Evolutionary conservation across 64 coral and sea anemone genomes (phyloP), one percentile per base, ranked within the genome.

Genomic region (Montipora efflorescens): DNA sequence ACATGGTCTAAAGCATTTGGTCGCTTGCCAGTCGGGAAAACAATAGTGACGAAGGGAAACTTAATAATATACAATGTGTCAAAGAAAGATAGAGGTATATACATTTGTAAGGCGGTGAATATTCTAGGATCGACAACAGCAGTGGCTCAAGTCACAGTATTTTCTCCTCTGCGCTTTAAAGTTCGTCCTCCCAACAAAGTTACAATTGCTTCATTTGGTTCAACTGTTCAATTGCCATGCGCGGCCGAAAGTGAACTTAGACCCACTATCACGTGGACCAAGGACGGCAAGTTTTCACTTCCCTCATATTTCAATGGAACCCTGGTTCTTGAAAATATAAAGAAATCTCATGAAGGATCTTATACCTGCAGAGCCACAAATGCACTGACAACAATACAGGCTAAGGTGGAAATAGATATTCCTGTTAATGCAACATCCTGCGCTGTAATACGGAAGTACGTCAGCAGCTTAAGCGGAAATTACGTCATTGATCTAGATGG

Each of bases 51-150:
- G 0, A 2, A 64, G 61, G 61, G 61, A 64, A 64, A 64, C 3
- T 15, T 64, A 14, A 67, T 15, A 9, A 9, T 93, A 8, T 3
- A 18, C 10, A 88, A 79, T 2, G 10, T 87, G 11, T 8, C 59
- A 16, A 87, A 49, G n/a, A 23, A 7, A 19, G 91, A 93, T n/a
- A 79, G 74, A 0, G 91, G 82, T 7, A 22, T n/a, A 5, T 93
- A 93, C 47, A 46, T 21, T 8, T 93, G 82, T 48, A 76, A 16
- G 3, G 91, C 91, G 62, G 43, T 76, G 5, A 93, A 93, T 28
- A 48, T 44, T 15, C 75, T 93, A 8, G 91, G 91, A 25, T 68
- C 66, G 0, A 45, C 59, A 53, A 28, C 18, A 18, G 50, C 44
- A 5, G 21, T 14, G 1, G 25, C 59, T 8, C 36, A 77, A n/a